Percentiles rank a stretch among this genome's conserved stretches.
Conservation (phyloP, 23 tunicate genomes). For the Halocynthia aurantium region DNA sequence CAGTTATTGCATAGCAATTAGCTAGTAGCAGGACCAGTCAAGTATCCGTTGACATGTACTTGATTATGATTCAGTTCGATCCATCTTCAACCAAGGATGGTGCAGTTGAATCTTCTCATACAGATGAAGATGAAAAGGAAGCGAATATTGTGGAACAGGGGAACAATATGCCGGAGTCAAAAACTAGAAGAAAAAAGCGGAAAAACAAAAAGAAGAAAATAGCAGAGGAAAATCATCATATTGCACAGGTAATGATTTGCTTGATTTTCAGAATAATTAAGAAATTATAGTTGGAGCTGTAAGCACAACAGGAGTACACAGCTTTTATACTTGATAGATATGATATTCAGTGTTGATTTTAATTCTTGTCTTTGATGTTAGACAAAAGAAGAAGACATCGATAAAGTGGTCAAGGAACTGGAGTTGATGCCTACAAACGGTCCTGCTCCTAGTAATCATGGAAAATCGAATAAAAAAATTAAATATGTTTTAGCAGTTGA, state of each 20-base stretch:
- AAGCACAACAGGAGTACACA: too few species aligned
- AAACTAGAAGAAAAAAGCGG: background rate
- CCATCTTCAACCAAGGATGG: too few species aligned
- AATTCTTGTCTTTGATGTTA: too few species aligned
- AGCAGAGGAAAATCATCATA: background rate
- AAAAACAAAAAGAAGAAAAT: background rate
- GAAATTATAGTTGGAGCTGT: too few species aligned
- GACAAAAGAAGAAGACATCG: conserved; percentile 22
- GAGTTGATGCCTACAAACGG: background rate
- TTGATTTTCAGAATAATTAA: too few species aligned
- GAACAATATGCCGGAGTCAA: background rate
- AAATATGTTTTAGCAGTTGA: conserved; percentile 40
- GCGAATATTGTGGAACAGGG: background rate
- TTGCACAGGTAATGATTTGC: background rate
- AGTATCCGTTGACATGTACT: too few species aligned
- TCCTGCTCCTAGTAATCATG: too few species aligned
- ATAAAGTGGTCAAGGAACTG: conserved; percentile 22
- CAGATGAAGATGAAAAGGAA: background rate
- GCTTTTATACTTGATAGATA: too few species aligned
- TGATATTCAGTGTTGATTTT: too few species aligned
- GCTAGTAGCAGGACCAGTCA: too few species aligned
- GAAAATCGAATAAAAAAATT: background rate
- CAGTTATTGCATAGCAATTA: too few species aligned
- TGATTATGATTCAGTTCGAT: too few species aligned
- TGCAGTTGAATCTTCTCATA: background rate